Evolutionary conservation across 1,140 invertebrate species (phyloP), one percentile per base, ranked within the genome.

Genomic region (Papilio helenus): DNA sequence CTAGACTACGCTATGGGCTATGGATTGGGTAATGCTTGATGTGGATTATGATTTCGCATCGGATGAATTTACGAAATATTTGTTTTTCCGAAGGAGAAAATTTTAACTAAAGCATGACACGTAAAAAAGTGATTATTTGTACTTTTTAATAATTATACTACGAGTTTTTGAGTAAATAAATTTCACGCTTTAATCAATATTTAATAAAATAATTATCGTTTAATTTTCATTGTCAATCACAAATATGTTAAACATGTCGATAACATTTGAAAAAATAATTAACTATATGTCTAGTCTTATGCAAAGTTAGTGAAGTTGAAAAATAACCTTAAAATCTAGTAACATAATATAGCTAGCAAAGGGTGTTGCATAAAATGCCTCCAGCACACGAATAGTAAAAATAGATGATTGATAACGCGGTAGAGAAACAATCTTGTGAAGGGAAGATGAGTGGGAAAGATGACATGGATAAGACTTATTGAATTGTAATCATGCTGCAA

Each of bases 401-500:
- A 87, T 88, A 85, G 84, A 87, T 91, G 91, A 92, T 92, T 92
- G 89, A 91, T 90, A 92, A 89, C 81, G 87, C 88, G 86, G 85
- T 85, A 87, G 87, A 87, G 80, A 79, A 83, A 85, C 84, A 82
- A 88, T 88, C 84, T 86, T 82, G 81, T 81, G 83, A 72, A 58
- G n/a, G 72, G 82, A 87, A 84, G 89, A 92, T 78, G 87, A 82
- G n/a, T 46, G 49, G 65, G 84, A 20, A 23, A 73, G 80, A 74
- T 80, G 72, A 12, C 81, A 58, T 87, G 87, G 89, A 90, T 82
- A 83, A 14, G 83, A 61, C 81, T n/a, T 14, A 14, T 2, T 44
- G 46, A 8, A 42, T n/a, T 58, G 0, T 72, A 76, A 44, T 12
- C 3, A 55, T 23, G 5, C n/a, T 49, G 34, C 29, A 9, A 16